Base-by-base conservation (phyloP, 1,140 invertebrate species). In the Tyrophagus putrescentiae region DNA sequence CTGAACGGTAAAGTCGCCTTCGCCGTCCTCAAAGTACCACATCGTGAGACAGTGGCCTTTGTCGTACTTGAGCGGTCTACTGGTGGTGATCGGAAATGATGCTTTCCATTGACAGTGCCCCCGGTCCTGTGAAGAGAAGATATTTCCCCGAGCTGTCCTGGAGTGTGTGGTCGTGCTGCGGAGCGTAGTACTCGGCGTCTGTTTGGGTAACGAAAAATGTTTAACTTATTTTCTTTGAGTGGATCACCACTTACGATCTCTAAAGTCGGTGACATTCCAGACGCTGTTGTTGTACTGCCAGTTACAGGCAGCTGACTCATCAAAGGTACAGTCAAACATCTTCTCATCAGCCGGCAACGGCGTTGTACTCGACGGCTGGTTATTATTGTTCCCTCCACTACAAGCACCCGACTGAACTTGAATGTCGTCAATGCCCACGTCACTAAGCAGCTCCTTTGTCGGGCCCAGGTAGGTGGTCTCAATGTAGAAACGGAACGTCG, bases 391-490 rank as follows among this genome's bases (percentile, higher is more conserved):
- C 9, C 11, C 13, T n/a, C 7, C 13, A 54, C 52, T 34, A 27
- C 7, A 11, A 9, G 13, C 13, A 11, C 21, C n/a, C 27, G 18
- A 1, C 32, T n/a, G n/a, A n/a, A 54, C 18, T 1, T 32, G 2
- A 33, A 54, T 54, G 27, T 54, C 52, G 39, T 54, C 52, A 13
- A 54, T 54, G n/a, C 52, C 52, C 16, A 54, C 21, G 39, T 54
- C 52, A 31, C 52, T 54, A 4, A 34, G 3, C 16, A 54, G 32
- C 32, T 25, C 11, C 25, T n/a, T n/a, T n/a, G n/a, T n/a, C n/a
- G n/a, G n/a, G n/a, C 1, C n/a, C 32, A 54, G 21, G 25, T 28
- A 27, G 3, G 27, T 27, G 4, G 25, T 23, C 3, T 27, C 3
- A 33, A 54, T 54, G n/a, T 31, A 13, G 2, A 54, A 32, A 18